A percentile compares a stretch with the other conserved stretches of the same genome.
Conservation (phyloP, 2,113 vertebrate genomes). For the Desmodus rotundus region DNA sequence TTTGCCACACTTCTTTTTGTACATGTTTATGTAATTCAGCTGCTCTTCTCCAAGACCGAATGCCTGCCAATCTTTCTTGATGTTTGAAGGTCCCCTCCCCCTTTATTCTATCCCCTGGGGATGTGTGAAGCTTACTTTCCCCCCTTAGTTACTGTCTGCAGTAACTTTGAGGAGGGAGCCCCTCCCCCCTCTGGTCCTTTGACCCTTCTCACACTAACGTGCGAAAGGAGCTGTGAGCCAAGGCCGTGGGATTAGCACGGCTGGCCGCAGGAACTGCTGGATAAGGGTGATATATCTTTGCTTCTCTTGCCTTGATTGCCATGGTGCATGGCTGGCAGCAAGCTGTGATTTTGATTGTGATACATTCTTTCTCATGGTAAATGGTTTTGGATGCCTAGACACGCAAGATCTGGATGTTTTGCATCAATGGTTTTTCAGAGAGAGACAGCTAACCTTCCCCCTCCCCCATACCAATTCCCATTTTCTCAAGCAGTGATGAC, state of each 20-base stretch:
- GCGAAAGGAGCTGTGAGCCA: not conserved
- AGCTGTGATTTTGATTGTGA: constrained; percentile 1
- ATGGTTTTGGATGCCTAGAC: not conserved
- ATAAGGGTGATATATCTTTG: not conserved
- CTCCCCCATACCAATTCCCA: not conserved
- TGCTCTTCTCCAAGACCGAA: not conserved
- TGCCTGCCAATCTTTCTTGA: not conserved
- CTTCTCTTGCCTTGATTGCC: constrained; percentile 16
- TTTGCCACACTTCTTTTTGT: not conserved
- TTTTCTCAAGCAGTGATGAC: not conserved
- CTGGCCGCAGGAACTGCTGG: not conserved
- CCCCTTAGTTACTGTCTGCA: not conserved
- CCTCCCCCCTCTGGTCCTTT: not conserved
- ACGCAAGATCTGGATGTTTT: not conserved
- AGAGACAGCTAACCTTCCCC: not conserved
- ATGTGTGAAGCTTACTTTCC: not conserved
- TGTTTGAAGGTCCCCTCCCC: not conserved
- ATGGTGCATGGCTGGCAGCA: not conserved
- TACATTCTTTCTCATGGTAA: constrained; percentile 37
- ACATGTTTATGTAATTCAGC: not conserved
- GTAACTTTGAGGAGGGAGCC: not conserved
- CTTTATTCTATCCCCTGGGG: not conserved
- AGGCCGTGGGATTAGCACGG: not conserved
- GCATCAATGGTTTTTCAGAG: constrained; percentile 1
- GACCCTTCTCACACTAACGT: not conserved